phyloP scores from a whole-genome alignment of 1,140 invertebrate genomes.

The Pseudomyrmex concolor region DNA sequence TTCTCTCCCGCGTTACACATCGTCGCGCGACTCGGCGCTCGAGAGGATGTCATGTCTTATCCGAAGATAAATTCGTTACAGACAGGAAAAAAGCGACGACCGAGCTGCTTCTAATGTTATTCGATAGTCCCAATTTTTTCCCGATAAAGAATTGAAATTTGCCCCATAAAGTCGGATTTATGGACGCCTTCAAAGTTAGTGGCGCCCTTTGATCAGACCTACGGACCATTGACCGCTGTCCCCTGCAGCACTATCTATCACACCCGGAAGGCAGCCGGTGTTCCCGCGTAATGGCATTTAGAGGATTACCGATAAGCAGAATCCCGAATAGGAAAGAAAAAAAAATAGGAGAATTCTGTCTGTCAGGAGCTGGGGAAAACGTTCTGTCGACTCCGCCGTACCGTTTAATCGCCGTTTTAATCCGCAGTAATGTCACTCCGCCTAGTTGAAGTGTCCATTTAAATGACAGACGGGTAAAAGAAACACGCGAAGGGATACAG shows the following conservation, averaged over 20 bases:
- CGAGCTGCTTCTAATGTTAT: conserved; percentile 32
- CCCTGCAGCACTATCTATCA: conserved; percentile 65
- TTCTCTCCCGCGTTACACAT: conserved; percentile 2
- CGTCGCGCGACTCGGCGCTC: not conserved
- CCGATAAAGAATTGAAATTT: conserved; percentile 55
- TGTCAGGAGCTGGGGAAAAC: not conserved
- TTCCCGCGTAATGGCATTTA: conserved; percentile 60
- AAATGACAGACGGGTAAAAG: not conserved
- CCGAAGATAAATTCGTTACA: conserved; percentile 29
- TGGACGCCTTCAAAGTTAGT: conserved; percentile 50
- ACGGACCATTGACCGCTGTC: conserved; percentile 64
- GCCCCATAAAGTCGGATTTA: conserved; percentile 59
- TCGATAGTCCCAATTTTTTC: conserved; percentile 56
- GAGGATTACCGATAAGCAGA: conserved; percentile 55
- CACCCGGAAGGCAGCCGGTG: conserved; percentile 35
- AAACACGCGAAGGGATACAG: conserved; percentile 23
- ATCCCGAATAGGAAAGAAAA: conserved; percentile 61
- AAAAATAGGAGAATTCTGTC: conserved; percentile 42
- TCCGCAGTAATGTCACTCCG: conserved; percentile 56
- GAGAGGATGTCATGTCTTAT: not conserved
- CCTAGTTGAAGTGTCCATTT: conserved; percentile 52
- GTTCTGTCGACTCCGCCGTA: conserved; percentile 36
- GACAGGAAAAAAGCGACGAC: not conserved
- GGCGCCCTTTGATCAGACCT: conserved; percentile 64
- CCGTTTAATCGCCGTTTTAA: conserved; percentile 67